Evolutionary conservation across 2,888 invertebrate species (phyloP).

Genomic region (Thecophora atra): DNA sequence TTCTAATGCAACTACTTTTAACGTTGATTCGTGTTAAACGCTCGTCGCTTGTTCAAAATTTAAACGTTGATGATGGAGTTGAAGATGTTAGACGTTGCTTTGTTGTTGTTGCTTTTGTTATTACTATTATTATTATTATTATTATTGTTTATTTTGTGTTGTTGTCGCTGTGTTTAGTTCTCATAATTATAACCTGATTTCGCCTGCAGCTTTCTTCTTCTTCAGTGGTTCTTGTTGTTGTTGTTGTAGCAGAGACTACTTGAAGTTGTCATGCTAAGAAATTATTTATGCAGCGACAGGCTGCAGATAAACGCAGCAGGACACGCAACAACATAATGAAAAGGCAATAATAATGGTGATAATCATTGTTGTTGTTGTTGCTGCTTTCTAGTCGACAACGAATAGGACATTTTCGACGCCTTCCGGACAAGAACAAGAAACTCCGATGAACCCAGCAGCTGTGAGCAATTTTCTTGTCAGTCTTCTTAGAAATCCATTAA

Average conservation of each 20-base stretch:
- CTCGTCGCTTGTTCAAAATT: conserved; percentile 24
- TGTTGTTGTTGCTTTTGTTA: conserved; percentile 1
- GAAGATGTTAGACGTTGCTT: neutral
- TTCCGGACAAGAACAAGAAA: neutral
- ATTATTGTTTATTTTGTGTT: neutral
- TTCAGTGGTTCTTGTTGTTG: conserved; percentile 14
- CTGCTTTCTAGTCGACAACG: neutral
- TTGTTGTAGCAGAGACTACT: conserved; percentile 19
- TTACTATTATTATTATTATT: neutral
- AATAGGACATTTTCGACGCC: conserved; percentile 11
- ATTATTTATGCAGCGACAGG: conserved; percentile 32
- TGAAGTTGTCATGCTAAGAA: conserved; percentile 27
- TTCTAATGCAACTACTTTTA: conserved; percentile 24
- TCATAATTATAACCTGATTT: neutral
- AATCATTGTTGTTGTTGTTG: neutral
- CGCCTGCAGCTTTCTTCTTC: neutral
- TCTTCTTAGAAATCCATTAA: neutral
- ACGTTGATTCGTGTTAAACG: conserved; percentile 35
- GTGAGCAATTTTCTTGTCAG: conserved; percentile 9
- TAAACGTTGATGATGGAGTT: conserved; percentile 7
- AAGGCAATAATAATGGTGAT: neutral
- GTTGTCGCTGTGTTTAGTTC: neutral
- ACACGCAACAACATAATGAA: conserved; percentile 18
- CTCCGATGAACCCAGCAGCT: conserved; percentile 11
- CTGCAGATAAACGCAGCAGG: conserved; percentile 11